A percentile compares a stretch with the other conserved stretches of the same genome.
These are phyloP conservation scores for Atractosteus spatula DNA, from an alignment of 2,113 vertebrate genomes.

Conservation along the genomic window DNA sequence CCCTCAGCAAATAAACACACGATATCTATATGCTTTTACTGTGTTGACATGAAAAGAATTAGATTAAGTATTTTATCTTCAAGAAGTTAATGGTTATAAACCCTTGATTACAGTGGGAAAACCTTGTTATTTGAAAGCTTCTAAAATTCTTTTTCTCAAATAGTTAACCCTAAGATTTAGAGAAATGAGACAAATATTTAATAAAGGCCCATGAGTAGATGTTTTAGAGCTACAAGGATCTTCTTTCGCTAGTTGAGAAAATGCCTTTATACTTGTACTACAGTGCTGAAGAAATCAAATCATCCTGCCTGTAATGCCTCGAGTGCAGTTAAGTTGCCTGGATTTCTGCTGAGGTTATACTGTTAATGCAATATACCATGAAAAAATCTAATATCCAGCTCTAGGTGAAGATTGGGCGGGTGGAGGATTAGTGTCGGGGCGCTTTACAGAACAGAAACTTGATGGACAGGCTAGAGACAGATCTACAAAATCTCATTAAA, in stretches of 20 bases:
- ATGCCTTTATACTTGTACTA: conserved; percentile 57
- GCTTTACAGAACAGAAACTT: conserved; percentile 79
- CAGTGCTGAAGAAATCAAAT: conserved; percentile 72
- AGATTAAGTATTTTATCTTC: too few relatives aligned
- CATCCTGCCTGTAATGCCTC: conserved; percentile 70
- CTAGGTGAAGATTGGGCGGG: conserved; percentile 77
- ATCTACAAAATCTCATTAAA: conserved; percentile 85
- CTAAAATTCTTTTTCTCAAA: background rate
- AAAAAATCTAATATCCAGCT: conserved; percentile 82
- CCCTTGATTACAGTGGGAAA: too few relatives aligned
- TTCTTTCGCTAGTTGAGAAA: conserved; percentile 68
- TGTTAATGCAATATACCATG: conserved; percentile 75
- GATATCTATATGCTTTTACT: too few relatives aligned
- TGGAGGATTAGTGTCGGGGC: conserved; percentile 81
- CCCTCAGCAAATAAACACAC: too few relatives aligned
- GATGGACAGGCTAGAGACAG: conserved; percentile 79
- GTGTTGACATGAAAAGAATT: too few relatives aligned
- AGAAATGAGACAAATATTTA: conserved; percentile 54
- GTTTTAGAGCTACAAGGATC: conserved; percentile 64
- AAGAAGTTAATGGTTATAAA: too few relatives aligned
- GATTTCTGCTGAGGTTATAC: conserved; percentile 78
- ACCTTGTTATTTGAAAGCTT: too few relatives aligned
- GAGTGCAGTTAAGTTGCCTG: conserved; percentile 75
- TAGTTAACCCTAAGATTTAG: background rate
- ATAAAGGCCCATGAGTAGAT: conserved; percentile 64